Conservation (phyloP, 2,888 invertebrate species). For the Nomada hirtipes region DNA sequence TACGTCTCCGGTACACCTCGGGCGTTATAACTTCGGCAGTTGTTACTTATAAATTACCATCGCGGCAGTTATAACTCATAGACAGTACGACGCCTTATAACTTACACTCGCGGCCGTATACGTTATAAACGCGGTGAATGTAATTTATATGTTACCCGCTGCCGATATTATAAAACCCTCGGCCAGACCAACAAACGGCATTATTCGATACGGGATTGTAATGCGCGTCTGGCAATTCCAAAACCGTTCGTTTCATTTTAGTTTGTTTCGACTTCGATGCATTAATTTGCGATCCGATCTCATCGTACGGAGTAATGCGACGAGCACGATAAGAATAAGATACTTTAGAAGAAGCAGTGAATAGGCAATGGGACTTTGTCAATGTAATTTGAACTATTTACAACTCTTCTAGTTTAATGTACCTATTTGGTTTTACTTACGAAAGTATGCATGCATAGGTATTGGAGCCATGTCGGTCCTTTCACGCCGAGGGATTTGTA, state of each 20-base stretch:
- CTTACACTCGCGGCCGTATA: constrained; percentile 56
- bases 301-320: neutral
- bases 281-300: neutral
- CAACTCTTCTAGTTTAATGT: no score
- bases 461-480: no score
- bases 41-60: constrained; percentile 69
- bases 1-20: constrained; percentile 27
- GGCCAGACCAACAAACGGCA: constrained; percentile 36
- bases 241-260: neutral
- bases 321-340: neutral
- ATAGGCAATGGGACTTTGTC: no score
- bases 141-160: constrained; percentile 64
- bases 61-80: constrained; percentile 64
- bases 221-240: constrained; percentile 14
- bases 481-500: no score
- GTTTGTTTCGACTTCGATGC: neutral
- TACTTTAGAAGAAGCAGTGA: no score
- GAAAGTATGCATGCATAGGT: no score
- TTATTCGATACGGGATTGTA: constrained; percentile 49
- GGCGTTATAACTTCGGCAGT: constrained; percentile 67
- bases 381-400: no score
- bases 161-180: constrained; percentile 53
- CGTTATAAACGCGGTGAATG: constrained; percentile 51
- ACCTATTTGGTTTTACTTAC: no score
- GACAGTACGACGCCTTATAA: constrained; percentile 64